phyloP scores from a whole-genome alignment of 2,113 vertebrate species.

The Otocyon megalotis region DNA sequence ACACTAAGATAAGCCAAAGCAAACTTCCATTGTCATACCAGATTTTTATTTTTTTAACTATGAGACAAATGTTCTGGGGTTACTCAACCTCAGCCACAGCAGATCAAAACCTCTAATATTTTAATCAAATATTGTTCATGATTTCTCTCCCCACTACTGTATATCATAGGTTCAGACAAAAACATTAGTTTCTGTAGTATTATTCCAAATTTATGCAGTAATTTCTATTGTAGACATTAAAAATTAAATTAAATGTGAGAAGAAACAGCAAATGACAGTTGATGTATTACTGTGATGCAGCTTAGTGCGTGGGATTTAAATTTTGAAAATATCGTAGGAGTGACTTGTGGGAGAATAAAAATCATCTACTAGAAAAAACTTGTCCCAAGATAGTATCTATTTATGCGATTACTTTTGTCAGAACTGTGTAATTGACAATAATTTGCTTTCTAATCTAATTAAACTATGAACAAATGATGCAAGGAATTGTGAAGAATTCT shows the following conservation, averaged over 20 bases:
- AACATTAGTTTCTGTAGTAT: slow-evolving; percentile 24
- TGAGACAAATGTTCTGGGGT: background rate
- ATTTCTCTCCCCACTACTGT: background rate
- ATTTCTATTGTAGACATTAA: slow-evolving; percentile 53
- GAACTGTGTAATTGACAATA: slow-evolving; percentile 74
- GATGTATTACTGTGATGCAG: slow-evolving; percentile 40
- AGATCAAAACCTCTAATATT: background rate
- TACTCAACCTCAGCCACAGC: background rate
- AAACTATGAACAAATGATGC: slow-evolving; percentile 54
- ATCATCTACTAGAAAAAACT: slow-evolving; percentile 50
- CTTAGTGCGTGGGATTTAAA: slow-evolving; percentile 60
- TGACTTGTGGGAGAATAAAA: slow-evolving; percentile 31
- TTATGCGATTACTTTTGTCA: slow-evolving; percentile 74
- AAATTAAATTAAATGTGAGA: slow-evolving; percentile 56
- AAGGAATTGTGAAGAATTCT: slow-evolving; percentile 66
- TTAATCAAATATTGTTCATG: slow-evolving; percentile 34
- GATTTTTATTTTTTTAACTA: background rate
- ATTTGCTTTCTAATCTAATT: slow-evolving; percentile 77
- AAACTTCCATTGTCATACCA: background rate
- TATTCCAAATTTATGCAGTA: slow-evolving; percentile 33
- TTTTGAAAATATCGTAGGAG: slow-evolving; percentile 62
- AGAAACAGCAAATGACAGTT: slow-evolving; percentile 12
- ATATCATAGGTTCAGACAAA: background rate
- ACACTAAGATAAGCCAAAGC: background rate
- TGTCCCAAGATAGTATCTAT: slow-evolving; percentile 38